A percentile compares a stretch with the other conserved stretches of the same genome.
phyloP scores from a whole-genome alignment of 1,140 invertebrate genomes.

The Drosophila hydei region DNA sequence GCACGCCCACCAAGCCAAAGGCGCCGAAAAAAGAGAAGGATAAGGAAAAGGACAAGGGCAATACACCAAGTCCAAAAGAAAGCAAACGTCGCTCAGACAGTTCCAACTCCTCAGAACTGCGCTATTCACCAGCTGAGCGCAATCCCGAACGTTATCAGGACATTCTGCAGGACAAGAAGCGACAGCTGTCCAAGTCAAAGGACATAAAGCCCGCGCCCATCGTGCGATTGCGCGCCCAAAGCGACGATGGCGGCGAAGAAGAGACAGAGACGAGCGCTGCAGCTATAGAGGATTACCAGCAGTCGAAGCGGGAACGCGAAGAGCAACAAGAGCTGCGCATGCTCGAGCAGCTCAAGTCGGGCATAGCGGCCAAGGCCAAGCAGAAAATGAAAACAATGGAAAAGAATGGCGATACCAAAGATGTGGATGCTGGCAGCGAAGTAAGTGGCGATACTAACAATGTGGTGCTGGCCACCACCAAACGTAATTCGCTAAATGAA shows the following conservation, averaged over 20 bases:
- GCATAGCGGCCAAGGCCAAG: conserved; percentile 87
- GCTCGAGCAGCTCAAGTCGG: conserved; percentile 86
- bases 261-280: conserved; percentile 53
- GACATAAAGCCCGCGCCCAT: conserved; percentile 84
- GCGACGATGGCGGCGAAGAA: conserved; percentile 86
- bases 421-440: conserved; percentile 57
- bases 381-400: conserved; percentile 85
- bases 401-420: conserved; percentile 81
- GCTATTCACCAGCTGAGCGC: conserved; percentile 87
- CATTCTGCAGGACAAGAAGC: conserved; percentile 84
- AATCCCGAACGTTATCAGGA: conserved; percentile 88
- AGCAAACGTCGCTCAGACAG: conserved; percentile 53
- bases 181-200: conserved; percentile 31
- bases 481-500: conserved; percentile 83
- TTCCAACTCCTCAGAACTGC: conserved; percentile 84
- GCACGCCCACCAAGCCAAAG: conserved; percentile 37
- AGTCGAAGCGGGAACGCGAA: conserved; percentile 75
- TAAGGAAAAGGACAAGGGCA: conserved; percentile 36
- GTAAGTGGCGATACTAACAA: conserved; percentile 64
- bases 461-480: conserved; percentile 41
- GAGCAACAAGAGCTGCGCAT: conserved; percentile 86
- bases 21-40: conserved; percentile 26
- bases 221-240: conserved; percentile 87
- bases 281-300: conserved; percentile 83
- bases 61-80: conserved; percentile 53